These are phyloP conservation scores for Sminthurinus signatus DNA, from an alignment of 1,140 invertebrate genomes.

Conservation along the genomic window DNA sequence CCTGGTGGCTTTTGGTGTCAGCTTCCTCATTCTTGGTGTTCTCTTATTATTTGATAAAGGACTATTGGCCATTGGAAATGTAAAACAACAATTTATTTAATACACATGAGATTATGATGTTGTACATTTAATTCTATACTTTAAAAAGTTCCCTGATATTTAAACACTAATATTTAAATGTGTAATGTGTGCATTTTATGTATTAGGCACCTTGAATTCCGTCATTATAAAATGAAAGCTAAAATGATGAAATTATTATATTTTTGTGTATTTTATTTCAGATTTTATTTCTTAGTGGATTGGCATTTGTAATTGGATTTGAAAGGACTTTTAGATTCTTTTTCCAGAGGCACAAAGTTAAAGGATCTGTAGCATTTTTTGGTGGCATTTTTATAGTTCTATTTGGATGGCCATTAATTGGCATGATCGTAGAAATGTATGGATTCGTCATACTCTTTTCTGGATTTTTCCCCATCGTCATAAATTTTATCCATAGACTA, in stretches of 20 bases:
- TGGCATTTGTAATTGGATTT: conserved; percentile 93
- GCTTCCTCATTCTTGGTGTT: conserved; percentile 91
- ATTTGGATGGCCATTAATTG: conserved; percentile 91
- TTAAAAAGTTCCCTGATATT: too few species aligned
- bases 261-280: too few species aligned
- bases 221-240: too few species aligned
- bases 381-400: conserved; percentile 90
- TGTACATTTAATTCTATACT: too few species aligned
- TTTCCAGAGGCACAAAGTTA: conserved; percentile 94
- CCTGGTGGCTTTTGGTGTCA: conserved; percentile 89
- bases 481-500: conserved; percentile 59
- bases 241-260: too few species aligned
- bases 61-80: conserved; percentile 96
- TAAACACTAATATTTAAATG: too few species aligned
- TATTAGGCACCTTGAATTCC: too few species aligned
- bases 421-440: conserved; percentile 92
- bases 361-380: conserved; percentile 86
- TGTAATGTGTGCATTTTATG: too few species aligned
- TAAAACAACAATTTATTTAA: too few species aligned
- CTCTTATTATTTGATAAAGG: conserved; percentile 96
- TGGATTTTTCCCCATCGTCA: conserved; percentile 59
- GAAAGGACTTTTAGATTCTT: conserved; percentile 86
- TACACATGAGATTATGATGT: too few species aligned
- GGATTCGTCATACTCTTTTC: conserved; percentile 71
- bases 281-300: conserved; percentile 90